These are phyloP conservation scores for Asteroscopus sphinx DNA, from an alignment of 2,888 invertebrate species.

Conservation along the genomic window DNA sequence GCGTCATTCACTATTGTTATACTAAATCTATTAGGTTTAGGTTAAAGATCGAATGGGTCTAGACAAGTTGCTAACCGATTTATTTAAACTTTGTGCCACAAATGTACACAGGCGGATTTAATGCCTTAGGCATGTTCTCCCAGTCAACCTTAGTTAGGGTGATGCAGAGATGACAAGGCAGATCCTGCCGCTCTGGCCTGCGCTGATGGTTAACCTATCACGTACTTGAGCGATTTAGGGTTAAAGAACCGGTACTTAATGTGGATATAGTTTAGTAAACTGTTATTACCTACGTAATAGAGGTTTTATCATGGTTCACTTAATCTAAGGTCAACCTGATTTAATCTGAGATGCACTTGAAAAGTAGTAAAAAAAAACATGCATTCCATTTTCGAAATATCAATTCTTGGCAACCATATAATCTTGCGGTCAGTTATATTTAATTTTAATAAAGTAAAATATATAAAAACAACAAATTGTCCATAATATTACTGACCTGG, in stretches of 20 bases:
- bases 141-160: no score
- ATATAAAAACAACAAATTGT: slow-evolving; percentile 40
- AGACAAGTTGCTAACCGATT: slow-evolving; percentile 24
- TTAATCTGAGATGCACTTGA: slow-evolving; percentile 1
- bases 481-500: slow-evolving; percentile 60
- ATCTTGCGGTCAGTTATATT: background rate
- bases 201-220: no score
- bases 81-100: no score
- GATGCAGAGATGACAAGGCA: no score
- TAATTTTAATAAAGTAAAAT: slow-evolving; percentile 5
- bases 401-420: background rate
- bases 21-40: slow-evolving; percentile 23
- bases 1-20: slow-evolving; percentile 30
- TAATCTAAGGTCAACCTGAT: background rate
- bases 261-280: slow-evolving; percentile 31
- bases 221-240: slow-evolving; percentile 38
- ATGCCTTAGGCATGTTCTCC: no score
- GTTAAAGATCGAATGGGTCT: slow-evolving; percentile 41
- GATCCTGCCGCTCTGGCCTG: no score
- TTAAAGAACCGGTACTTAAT: slow-evolving; percentile 34
- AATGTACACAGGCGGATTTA: no score
- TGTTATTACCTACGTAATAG: slow-evolving; percentile 30
- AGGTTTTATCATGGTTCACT: slow-evolving; percentile 14
- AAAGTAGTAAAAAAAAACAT: background rate
- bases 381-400: background rate